A percentile compares a stretch with the other conserved stretches of the same genome.
phyloP scores from a whole-genome alignment of 1,140 invertebrate species.

The Patella vulgata region DNA sequence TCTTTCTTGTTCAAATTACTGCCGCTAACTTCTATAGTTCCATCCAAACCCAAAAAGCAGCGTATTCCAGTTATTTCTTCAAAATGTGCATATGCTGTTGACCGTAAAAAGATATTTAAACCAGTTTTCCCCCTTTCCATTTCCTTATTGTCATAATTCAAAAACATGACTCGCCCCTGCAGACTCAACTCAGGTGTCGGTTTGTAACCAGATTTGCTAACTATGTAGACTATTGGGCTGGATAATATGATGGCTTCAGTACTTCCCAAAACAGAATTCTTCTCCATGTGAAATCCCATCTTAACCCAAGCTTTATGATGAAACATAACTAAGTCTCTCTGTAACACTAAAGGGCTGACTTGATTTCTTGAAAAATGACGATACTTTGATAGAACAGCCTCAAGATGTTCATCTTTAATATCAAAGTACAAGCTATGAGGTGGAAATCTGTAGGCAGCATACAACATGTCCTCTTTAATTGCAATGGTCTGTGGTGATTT shows the following conservation, averaged over 20 bases:
- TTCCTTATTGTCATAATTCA: conserved; percentile 45
- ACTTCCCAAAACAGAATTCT: conserved; percentile 55
- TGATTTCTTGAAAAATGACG: conserved; percentile 47
- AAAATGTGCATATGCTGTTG: conserved; percentile 48
- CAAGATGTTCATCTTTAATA: conserved; percentile 40
- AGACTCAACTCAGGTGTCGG: conserved; percentile 41
- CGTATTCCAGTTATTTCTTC: conserved; percentile 55
- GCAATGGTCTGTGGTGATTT: conserved; percentile 39
- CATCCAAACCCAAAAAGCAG: conserved; percentile 55
- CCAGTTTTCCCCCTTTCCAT: conserved; percentile 45
- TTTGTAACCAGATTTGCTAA: conserved; percentile 49
- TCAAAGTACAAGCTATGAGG: conserved; percentile 54
- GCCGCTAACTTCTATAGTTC: conserved; percentile 47
- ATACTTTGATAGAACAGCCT: conserved; percentile 39
- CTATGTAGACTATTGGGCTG: conserved; percentile 51
- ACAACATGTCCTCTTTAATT: conserved; percentile 49
- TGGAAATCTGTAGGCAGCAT: conserved; percentile 54
- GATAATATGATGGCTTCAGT: conserved; percentile 54
- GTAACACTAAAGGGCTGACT: conserved; percentile 40
- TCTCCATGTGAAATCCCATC: conserved; percentile 58
- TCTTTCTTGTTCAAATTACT: conserved; percentile 38
- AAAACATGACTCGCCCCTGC: conserved; percentile 51
- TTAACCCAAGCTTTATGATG: conserved; percentile 57
- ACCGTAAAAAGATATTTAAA: conserved; percentile 51
- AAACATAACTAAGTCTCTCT: conserved; percentile 51